Base-by-base conservation (phyloP, 1,140 invertebrate genomes). In the Heliconius himera region DNA sequence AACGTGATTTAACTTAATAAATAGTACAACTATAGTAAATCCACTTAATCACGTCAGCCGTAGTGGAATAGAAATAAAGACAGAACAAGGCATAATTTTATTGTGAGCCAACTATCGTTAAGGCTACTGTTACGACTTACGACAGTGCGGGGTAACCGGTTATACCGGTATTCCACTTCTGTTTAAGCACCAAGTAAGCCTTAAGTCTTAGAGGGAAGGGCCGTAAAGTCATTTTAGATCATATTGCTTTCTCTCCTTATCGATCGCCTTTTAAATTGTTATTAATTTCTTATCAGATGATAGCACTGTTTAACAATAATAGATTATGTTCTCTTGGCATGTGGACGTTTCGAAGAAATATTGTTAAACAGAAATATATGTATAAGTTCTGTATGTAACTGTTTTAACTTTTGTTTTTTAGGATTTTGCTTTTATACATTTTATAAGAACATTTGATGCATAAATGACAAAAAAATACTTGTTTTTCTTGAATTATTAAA, bases 51-150 rank as follows among this genome's bases (percentile, higher is more conserved):
- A 73, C 22, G 71, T 51, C 72, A 56, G 38, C 54, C 70, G 46
- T 66, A 38, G 49, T 46, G 51, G 54, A 78, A 79, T 77, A 81
- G 75, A 73, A 82, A 83, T 85, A 83, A 86, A 84, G 81, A 83
- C 83, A 86, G 85, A 88, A 87, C 78, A 77, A 79, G 85, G 82
- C 79, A 87, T 88, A 90, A 86, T 88, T 90, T 89, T 91, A 91
- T 89, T 87, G 85, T 88, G 83, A 83, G 76, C 85, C 86, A 87
- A 87, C 86, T 89, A 90, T 89, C 89, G 87, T 89, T 86, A 87
- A 88, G 84, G 91, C 91, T 93, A 93, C 92, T 90, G 92, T 92
- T 90, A 89, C 89, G 86, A 87, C 84, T 66, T 66, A 66, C 60
- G 60, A 66, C 60, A 84, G 79, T 73, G 80, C 84, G 74, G 79